Conservation (phyloP, 2,888 invertebrate genomes). For the Blera fallax region DNA sequence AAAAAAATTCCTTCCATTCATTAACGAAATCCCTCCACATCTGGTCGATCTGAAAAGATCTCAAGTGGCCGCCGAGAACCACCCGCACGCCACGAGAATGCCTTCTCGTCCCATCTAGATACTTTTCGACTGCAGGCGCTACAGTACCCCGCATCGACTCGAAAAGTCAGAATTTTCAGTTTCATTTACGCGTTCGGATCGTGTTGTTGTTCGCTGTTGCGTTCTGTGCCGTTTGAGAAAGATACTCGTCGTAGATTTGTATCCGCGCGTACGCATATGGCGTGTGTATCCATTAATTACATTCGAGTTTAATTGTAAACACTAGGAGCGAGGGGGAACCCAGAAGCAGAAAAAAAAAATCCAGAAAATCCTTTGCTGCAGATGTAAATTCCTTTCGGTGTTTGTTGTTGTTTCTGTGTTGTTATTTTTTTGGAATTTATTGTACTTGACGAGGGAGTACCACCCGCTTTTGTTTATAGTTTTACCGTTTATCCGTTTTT, state of each 20-base stretch:
- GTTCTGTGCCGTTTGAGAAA: neutral
- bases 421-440: neutral
- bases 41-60: conserved; percentile 65
- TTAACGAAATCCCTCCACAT: conserved; percentile 42
- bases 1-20: conserved; percentile 49
- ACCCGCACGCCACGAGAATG: conserved; percentile 43
- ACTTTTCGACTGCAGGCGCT: neutral
- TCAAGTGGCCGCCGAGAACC: conserved; percentile 50
- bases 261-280: neutral
- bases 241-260: neutral
- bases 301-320: conserved; percentile 2
- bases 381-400: conserved; percentile 5
- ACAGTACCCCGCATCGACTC: conserved; percentile 12
- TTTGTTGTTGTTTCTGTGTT: conserved; percentile 15
- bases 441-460: neutral
- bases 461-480: conserved; percentile 19
- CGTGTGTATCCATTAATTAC: conserved; percentile 22
- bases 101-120: neutral
- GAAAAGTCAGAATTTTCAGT: conserved; percentile 57
- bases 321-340: neutral
- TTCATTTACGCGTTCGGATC: conserved; percentile 57
- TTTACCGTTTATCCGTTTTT: neutral
- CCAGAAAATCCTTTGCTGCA: neutral
- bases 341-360: neutral
- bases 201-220: conserved; percentile 43